phyloP scores from a whole-genome alignment of 1,140 invertebrate species.

The Gonioctena quinquepunctata region DNA sequence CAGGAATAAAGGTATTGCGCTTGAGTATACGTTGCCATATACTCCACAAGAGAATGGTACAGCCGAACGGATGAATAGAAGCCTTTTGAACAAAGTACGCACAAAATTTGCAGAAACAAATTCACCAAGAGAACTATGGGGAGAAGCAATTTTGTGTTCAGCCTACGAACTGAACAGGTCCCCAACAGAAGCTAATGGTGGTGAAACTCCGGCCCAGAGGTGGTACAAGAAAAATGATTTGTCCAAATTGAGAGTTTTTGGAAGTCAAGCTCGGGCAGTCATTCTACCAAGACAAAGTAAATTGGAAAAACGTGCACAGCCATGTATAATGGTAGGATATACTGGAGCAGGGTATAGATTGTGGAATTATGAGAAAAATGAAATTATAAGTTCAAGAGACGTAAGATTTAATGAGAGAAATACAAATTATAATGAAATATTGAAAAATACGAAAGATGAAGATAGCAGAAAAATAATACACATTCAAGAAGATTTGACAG shows the following conservation, averaged over 20 bases:
- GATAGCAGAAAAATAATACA: no score
- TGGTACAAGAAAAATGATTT: no score
- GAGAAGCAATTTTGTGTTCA: conserved; percentile 26
- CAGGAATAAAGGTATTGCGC: conserved; percentile 32
- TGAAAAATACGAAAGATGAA: no score
- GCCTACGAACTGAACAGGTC: conserved; percentile 12
- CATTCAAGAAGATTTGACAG: neutral
- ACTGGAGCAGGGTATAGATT: conserved; percentile 36
- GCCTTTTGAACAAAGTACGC: conserved; percentile 55
- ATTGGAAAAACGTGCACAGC: neutral
- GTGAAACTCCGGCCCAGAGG: no score
- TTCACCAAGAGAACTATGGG: conserved; percentile 33
- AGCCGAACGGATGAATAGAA: conserved; percentile 57
- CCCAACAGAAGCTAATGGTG: conserved; percentile 8
- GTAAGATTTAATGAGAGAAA: conserved; percentile 19
- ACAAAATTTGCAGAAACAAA: conserved; percentile 46
- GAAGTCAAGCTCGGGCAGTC: conserved; percentile 7
- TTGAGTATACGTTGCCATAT: conserved; percentile 45
- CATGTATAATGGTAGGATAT: conserved; percentile 28
- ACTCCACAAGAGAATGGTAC: conserved; percentile 60
- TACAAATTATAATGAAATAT: conserved; percentile 5
- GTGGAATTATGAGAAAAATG: conserved; percentile 29
- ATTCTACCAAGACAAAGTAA: conserved; percentile 9
- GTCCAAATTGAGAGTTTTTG: conserved; percentile 22
- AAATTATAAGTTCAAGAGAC: conserved; percentile 33